Evolutionary conservation across 2,797 vertebrate species (phyloP).

Genomic region (Eidolon dupreanum): DNA sequence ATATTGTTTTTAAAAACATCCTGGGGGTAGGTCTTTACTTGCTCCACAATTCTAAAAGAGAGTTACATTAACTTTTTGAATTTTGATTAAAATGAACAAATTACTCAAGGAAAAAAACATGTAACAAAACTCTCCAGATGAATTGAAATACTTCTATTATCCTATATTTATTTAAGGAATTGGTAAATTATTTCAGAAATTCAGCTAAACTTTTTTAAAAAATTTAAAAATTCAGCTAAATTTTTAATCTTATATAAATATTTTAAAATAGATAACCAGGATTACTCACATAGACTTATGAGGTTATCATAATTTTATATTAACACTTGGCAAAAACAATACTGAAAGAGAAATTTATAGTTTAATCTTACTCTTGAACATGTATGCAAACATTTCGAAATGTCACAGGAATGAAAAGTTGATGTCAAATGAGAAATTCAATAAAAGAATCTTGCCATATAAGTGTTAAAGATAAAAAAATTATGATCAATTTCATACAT

Average conservation of each 20-base stretch:
- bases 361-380: not conserved
- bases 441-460: not conserved
- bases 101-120: not conserved
- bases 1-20: not conserved
- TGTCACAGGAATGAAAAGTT: not conserved
- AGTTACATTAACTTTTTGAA: not conserved
- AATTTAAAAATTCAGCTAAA: not conserved
- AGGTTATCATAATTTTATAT: not conserved
- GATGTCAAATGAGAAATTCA: not conserved
- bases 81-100: not conserved
- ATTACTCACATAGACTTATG: not conserved
- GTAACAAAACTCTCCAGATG: not conserved
- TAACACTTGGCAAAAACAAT: not conserved
- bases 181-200: not conserved
- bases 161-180: not conserved
- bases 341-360: not conserved
- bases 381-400: not conserved
- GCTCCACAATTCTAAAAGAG: not conserved
- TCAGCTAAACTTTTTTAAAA: not conserved
- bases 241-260: not conserved
- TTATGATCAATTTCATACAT: not conserved
- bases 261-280: not conserved
- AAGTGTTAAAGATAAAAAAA: not conserved
- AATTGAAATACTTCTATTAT: not conserved
- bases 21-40: not conserved